Base-by-base conservation (phyloP, 2,113 vertebrate genomes). In the Crotalus horridus region DNA sequence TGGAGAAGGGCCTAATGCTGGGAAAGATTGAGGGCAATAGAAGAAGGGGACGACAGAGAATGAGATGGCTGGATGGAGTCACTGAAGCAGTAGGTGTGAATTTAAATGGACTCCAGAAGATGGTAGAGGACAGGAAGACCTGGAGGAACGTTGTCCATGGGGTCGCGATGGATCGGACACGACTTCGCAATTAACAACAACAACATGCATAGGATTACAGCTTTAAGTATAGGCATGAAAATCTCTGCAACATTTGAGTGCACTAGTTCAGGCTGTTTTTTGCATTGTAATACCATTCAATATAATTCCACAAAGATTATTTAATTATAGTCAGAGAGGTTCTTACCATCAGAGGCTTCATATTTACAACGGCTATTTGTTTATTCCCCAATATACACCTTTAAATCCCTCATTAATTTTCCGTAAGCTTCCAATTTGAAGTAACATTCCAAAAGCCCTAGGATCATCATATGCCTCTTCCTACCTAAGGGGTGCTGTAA, bases 321-420 rank as follows among this genome's bases (percentile, higher is more conserved):
- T 95, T 94, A 94, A 93, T 96, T 96, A 94, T 91, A 89, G 0
- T 90, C 5, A 58, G 3, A 9, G 6, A 94, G 74, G 89, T 21
- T 5, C 24, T 85, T 58, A 89, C 51, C 91, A 33, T 9, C 87
- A 48, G 33, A 3, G 10, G 48, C 95, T 91, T 94, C 69, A 94
- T 96, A 95, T 96, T 95, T 96, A 96, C 13, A 95, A 15, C 91
- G 33, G 88, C 86, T 96, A 92, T 93, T 96, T 95, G 59, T 96
- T 95, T 97, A 93, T 95, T 95, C 91, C 93, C 61, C 15, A 17
- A 0, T 92, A 93, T 46, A 46, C 90, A 95, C n/a, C 43, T 95
- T 56, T 90, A 96, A 96, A 46, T 95, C 74, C 56, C 90, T 96
- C 88, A 95, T 96, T 96, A 96, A 97, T 96, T 96, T 96, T 94